Base-by-base conservation (phyloP, 1,140 invertebrate genomes). In the Bombus turneri region DNA sequence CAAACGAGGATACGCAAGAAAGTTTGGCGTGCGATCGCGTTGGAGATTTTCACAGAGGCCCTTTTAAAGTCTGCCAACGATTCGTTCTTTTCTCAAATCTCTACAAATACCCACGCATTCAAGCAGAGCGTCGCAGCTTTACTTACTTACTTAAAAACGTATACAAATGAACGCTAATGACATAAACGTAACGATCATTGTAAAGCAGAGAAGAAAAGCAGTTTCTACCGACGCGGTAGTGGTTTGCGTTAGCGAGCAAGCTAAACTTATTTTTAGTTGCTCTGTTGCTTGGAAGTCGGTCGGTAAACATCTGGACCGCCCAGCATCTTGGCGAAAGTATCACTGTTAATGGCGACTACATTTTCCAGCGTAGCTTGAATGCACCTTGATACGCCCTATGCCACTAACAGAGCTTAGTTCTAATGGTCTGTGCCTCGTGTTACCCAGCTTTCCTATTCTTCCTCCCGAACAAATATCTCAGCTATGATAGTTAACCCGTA, bases 261-360 rank as follows among this genome's bases (percentile, higher is more conserved):
- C n/a, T 25, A 34, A 81, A 10, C 43, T 81, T 71, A 59, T 71
- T 81, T 59, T 37, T 34, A 41, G 37, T 66, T 66, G 64, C 18
- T 31, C 25, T n/a, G 3, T 41, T 78, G 3, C 28, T 34, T 39
- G 47, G 12, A 41, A 78, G n/a, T 53, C 72, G 69, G 53, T 68
- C 66, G 69, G 62, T 68, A 80, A 80, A 86, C 53, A 57, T 80
- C 43, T 76, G 87, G 41, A 76, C 82, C 87, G 87, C 76, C 87
- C 77, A 80, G 22, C 76, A 77, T 87, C 81, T 89, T 75, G 68
- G 88, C 73, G 66, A 57, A 90, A 86, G 88, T 90, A 90, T 90
- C 75, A 75, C 69, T 76, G 88, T 79, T 90, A 90, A 90, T 90
- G 88, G 89, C 81, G 82, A 87, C 81, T 89, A 88, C 85, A 88